A percentile compares a stretch with the other conserved stretches of the same genome.
Evolutionary conservation across 1,140 invertebrate genomes (phyloP).

Genomic region (Halictus rubicundus): DNA sequence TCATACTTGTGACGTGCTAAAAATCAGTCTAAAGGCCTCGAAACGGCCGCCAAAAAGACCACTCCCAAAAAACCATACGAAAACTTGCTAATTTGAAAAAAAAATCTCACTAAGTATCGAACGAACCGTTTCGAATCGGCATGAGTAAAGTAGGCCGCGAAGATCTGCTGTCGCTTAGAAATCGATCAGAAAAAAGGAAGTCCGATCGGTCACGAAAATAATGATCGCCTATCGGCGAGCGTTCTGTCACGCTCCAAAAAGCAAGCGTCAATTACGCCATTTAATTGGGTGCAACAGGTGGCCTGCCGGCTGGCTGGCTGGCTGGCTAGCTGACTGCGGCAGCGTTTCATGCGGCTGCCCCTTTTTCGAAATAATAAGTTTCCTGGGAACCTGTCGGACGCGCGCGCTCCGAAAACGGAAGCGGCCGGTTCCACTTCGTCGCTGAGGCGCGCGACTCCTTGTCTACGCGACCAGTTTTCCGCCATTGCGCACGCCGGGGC

Average conservation of each 20-base stretch:
- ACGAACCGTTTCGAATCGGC: too few relatives aligned
- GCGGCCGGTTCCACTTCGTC: conserved; percentile 33
- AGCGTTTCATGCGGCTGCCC: conserved; percentile 6
- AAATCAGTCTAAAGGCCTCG: too few relatives aligned
- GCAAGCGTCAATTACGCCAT: conserved; percentile 64
- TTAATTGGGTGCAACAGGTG: conserved; percentile 72
- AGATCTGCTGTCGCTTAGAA: conserved; percentile 17
- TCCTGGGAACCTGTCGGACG: conserved; percentile 44
- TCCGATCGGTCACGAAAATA: conserved; percentile 42
- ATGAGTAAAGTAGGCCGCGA: background rate
- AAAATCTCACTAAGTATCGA: background rate
- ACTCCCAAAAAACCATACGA: too few relatives aligned
- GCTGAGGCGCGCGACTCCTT: conserved; percentile 7
- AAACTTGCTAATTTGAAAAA: too few relatives aligned
- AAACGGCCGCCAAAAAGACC: too few relatives aligned
- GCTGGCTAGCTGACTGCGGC: background rate
- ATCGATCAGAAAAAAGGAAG: background rate
- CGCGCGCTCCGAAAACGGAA: conserved; percentile 43
- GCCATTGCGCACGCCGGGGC: too few relatives aligned
- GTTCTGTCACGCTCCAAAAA: conserved; percentile 69
- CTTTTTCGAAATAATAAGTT: conserved; percentile 55
- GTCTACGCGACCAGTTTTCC: conserved; percentile 29
- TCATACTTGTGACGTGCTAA: too few relatives aligned
- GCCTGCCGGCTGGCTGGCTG: conserved; percentile 19
- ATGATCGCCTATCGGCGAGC: conserved; percentile 40